Conservation (phyloP, 2,113 vertebrate species). For the Ondatra zibethicus region DNA sequence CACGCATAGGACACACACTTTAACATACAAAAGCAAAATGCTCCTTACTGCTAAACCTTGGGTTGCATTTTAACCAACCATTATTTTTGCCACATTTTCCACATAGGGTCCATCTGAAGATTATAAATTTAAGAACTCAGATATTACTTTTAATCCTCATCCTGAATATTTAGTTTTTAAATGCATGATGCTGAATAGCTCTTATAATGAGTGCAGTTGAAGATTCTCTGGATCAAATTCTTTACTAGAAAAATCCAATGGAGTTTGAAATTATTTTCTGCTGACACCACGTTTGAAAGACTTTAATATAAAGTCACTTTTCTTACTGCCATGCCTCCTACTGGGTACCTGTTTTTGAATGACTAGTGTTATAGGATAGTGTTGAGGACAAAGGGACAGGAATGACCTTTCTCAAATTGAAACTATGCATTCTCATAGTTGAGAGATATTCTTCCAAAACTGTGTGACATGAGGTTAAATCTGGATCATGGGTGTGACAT, state of each 20-base stretch:
- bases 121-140: background rate
- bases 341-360: background rate
- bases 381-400: background rate
- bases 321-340: background rate
- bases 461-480: background rate
- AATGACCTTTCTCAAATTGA: background rate
- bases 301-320: background rate
- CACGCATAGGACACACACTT: background rate
- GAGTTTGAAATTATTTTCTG: background rate
- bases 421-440: background rate
- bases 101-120: too few relatives aligned
- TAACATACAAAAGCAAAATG: background rate
- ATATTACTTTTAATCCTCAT: background rate
- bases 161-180: background rate
- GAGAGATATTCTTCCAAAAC: background rate
- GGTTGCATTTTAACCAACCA: background rate
- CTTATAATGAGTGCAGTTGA: background rate
- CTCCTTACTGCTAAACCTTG: too few relatives aligned
- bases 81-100: background rate
- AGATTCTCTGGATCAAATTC: background rate
- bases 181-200: background rate
- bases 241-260: background rate
- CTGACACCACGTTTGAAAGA: background rate
- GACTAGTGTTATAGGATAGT: background rate
- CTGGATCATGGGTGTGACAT: background rate